Evolutionary conservation across 2,888 invertebrate genomes (phyloP), one percentile per base, ranked within the genome.

Genomic region (Axea sp.): DNA sequence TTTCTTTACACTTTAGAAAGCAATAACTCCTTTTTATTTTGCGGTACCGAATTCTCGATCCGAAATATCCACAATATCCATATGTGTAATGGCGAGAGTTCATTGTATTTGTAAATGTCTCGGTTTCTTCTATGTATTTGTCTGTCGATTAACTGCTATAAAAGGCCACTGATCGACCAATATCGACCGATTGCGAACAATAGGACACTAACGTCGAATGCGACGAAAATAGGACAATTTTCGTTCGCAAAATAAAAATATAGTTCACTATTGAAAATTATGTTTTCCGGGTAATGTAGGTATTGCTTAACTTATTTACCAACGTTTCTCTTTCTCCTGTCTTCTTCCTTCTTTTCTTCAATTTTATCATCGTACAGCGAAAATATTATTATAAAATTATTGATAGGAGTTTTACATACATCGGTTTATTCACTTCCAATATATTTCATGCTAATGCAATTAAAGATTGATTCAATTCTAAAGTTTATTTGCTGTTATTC

Each of bases 31-130:
- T 22, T 49, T 47, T 39, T 47, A 45, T 47, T 37, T 37, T n/a
- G 28, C 30, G 19, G 22, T 2, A 28, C 26, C 6, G 17, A 35
- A 28, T 33, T 37, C 37, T 15, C 47, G 28, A 60, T 7, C 47
- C 30, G 22, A 39, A 60, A 60, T 47, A 19, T 14, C 17, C 19
- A 28, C 9, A 47, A 19, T 4, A 19, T 19, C 2, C 4, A 14
- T 19, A 1, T 9, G 15, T 26, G 37, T 37, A 60, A 49, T 60
- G 37, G 30, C 19, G 22, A 5, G 12, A 11, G 8, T 45, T 33
- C 33, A 33, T 24, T 59, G 47, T 47, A 37, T 60, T 60, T 60
- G 59, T 60, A 45, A 45, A 60, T 60, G 35, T 60, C 47, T 60
- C 59, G 35, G 35, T 47, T 47, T 47, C 35, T 35, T 26, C 26